Conservation (phyloP, 2,797 vertebrate genomes). For the Gymnocypris eckloni region DNA sequence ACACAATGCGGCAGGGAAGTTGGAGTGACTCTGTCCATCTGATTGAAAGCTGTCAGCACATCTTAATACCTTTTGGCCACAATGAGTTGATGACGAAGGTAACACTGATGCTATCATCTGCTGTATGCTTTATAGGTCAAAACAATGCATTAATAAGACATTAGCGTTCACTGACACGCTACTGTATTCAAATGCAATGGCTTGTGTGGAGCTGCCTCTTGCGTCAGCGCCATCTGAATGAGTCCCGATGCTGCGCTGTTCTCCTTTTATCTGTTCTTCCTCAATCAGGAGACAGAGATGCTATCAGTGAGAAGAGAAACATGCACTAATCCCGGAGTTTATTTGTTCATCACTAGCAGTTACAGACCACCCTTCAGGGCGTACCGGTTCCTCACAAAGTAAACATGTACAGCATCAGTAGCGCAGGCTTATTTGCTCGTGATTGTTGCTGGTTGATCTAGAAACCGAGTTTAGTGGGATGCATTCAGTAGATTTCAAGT, state of each 20-base stretch:
- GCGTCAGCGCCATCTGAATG: slow-evolving; percentile 39
- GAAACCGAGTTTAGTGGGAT: slow-evolving; percentile 7
- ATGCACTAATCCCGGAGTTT: slow-evolving; percentile 52
- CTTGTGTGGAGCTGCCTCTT: not conserved
- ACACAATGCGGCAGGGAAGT: not conserved
- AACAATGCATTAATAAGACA: not conserved
- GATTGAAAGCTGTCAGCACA: slow-evolving; percentile 28
- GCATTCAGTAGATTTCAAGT: too few species aligned
- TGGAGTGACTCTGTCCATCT: not conserved
- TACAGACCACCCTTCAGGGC: slow-evolving; percentile 59
- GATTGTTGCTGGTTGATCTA: slow-evolving; percentile 8
- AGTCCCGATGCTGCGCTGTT: slow-evolving; percentile 1
- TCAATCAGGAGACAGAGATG: slow-evolving; percentile 53
- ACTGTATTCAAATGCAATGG: slow-evolving; percentile 47
- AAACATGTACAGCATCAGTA: slow-evolving; percentile 25
- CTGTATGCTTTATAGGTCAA: not conserved
- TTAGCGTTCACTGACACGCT: slow-evolving; percentile 1
- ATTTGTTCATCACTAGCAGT: slow-evolving; percentile 50
- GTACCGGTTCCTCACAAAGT: slow-evolving; percentile 33
- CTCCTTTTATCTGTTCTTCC: slow-evolving; percentile 55
- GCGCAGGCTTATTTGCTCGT: not conserved
- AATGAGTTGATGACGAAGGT: slow-evolving; percentile 29
- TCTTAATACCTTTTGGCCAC: not conserved
- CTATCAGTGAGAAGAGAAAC: slow-evolving; percentile 53
- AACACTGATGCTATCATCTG: slow-evolving; percentile 10